Evolutionary conservation across 1,140 invertebrate genomes (phyloP).

Genomic region (Drosophila kikkawai): DNA sequence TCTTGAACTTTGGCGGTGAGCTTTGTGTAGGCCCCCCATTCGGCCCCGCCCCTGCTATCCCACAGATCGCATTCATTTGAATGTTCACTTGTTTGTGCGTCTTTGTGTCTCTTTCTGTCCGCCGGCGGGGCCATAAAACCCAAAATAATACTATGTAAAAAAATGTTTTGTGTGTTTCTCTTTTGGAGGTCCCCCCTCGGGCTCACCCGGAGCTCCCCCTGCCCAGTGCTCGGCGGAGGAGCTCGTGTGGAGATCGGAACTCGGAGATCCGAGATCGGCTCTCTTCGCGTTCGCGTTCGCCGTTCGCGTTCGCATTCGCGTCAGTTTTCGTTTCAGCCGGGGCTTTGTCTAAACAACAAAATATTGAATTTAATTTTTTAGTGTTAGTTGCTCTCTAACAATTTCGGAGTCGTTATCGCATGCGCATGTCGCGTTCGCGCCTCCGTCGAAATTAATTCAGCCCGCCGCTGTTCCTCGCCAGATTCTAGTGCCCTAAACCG

Average conservation of each 20-base stretch:
- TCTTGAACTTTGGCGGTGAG: slow-evolving; percentile 71
- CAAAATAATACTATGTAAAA: slow-evolving; percentile 83
- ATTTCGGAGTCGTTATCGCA: slow-evolving; percentile 85
- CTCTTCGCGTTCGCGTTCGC: slow-evolving; percentile 43
- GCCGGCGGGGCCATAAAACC: slow-evolving; percentile 68
- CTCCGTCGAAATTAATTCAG: slow-evolving; percentile 23
- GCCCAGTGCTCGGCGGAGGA: slow-evolving; percentile 10
- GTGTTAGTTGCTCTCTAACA: slow-evolving; percentile 85
- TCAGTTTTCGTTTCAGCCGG: slow-evolving; percentile 71
- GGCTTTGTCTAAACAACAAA: slow-evolving; percentile 84
- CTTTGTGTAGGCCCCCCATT: slow-evolving; percentile 37
- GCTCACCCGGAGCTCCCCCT: not conserved
- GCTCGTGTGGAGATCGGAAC: slow-evolving; percentile 31
- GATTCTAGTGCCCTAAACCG: not conserved
- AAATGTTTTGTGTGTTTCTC: slow-evolving; percentile 73
- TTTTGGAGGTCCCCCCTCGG: not conserved
- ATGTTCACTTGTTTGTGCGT: slow-evolving; percentile 69
- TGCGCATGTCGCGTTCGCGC: slow-evolving; percentile 75
- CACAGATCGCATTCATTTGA: slow-evolving; percentile 73
- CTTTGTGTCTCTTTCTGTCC: slow-evolving; percentile 43
- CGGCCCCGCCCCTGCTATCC: slow-evolving; percentile 8
- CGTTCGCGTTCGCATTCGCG: slow-evolving; percentile 75
- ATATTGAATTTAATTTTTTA: slow-evolving; percentile 85
- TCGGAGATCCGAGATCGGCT: slow-evolving; percentile 64
- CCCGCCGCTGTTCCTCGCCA: slow-evolving; percentile 4